Conservation (phyloP, 2,797 vertebrate genomes). For the Diceros bicornis region DNA sequence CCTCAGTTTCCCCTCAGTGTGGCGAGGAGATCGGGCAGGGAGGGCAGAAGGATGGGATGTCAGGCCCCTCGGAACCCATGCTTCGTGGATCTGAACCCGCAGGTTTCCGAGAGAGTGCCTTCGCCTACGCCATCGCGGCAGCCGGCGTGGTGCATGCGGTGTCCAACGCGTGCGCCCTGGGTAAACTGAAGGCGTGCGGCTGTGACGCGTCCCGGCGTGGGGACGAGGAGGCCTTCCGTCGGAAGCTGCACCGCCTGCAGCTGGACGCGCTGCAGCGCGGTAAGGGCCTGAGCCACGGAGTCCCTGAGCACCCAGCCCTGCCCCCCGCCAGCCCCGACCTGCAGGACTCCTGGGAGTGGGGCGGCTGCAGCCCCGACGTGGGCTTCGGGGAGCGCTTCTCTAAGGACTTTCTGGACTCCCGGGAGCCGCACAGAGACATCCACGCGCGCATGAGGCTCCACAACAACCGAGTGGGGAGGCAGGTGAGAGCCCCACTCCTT, state of each 20-base stretch:
- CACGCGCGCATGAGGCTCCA: slow-evolving; percentile 99
- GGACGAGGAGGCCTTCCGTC: slow-evolving; percentile 97
- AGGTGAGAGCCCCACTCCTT: slow-evolving; percentile 91
- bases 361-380: slow-evolving; percentile 98
- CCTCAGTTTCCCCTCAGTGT: not conserved
- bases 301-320: slow-evolving; percentile 94
- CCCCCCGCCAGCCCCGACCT: slow-evolving; percentile 94
- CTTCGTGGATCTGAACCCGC: slow-evolving; percentile 64
- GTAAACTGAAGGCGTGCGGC: slow-evolving; percentile 97
- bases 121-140: slow-evolving; percentile 97
- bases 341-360: slow-evolving; percentile 99
- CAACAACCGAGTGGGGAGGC: slow-evolving; percentile 98
- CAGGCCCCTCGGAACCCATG: not conserved
- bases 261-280: slow-evolving; percentile 97
- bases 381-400: slow-evolving; percentile 99
- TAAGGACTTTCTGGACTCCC: slow-evolving; percentile 97
- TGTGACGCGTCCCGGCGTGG: slow-evolving; percentile 96
- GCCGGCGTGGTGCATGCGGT: slow-evolving; percentile 98
- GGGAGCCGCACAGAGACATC: slow-evolving; percentile 98
- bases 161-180: slow-evolving; percentile 97
- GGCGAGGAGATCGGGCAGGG: not conserved
- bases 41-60: not conserved
- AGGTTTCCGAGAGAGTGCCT: slow-evolving; percentile 99
- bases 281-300: slow-evolving; percentile 98
- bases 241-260: slow-evolving; percentile 96